Conservation (phyloP, 1,140 invertebrate genomes). For the Listronotus bonariensis region DNA sequence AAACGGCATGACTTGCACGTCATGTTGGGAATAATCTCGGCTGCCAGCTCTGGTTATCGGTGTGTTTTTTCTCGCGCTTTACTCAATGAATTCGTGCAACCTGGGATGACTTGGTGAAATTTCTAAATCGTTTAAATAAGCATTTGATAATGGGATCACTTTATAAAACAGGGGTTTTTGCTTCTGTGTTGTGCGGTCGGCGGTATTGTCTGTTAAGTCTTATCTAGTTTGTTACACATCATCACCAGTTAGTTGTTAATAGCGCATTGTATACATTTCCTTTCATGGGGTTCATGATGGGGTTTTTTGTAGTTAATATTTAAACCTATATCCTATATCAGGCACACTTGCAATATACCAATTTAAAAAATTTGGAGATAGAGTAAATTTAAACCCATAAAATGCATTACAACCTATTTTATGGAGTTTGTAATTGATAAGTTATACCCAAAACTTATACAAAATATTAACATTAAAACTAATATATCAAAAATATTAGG, state of each 20-base stretch:
- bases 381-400: too few species aligned
- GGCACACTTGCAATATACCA: too few species aligned
- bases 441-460: too few species aligned
- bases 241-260: constrained; percentile 10
- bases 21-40: constrained; percentile 15
- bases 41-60: constrained; percentile 26
- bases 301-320: too few species aligned
- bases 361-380: too few species aligned
- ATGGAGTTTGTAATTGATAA: too few species aligned
- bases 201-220: constrained; percentile 19
- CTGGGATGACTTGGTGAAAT: constrained; percentile 29
- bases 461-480: too few species aligned
- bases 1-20: constrained; percentile 35
- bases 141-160: constrained; percentile 39
- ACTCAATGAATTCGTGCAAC: constrained; percentile 33
- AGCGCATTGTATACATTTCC: too few species aligned
- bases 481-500: too few species aligned
- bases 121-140: constrained; percentile 37
- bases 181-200: constrained; percentile 12
- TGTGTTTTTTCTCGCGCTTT: constrained; percentile 32
- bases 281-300: too few species aligned
- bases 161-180: constrained; percentile 34
- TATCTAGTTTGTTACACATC: constrained; percentile 33
- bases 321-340: too few species aligned
- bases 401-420: too few species aligned